Conservation (phyloP, 2,888 invertebrate genomes). For the Spisula subtruncata region DNA sequence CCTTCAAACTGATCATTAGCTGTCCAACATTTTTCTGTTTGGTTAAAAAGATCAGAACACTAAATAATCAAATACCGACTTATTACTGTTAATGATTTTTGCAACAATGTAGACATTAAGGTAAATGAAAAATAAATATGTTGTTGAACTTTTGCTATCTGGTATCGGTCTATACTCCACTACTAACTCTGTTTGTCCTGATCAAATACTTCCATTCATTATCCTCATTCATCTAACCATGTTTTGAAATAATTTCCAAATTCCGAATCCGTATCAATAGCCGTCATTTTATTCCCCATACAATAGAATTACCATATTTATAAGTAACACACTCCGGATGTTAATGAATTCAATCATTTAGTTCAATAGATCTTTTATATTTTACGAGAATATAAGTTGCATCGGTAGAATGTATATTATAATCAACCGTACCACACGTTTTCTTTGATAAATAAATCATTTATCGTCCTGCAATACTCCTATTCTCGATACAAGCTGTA, state of each 20-base stretch:
- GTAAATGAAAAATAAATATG: background rate
- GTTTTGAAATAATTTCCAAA: slow-evolving; percentile 11
- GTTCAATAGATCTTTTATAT: too few species aligned
- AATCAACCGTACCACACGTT: too few species aligned
- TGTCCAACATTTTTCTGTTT: background rate
- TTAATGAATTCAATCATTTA: background rate
- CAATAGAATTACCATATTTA: background rate
- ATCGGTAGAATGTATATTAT: too few species aligned
- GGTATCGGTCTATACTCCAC: background rate
- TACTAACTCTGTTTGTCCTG: background rate
- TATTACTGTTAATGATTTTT: background rate
- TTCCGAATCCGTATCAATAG: background rate
- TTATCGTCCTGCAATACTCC: too few species aligned
- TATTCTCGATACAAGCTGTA: too few species aligned
- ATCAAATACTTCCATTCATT: background rate
- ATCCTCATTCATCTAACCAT: background rate
- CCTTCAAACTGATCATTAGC: background rate
- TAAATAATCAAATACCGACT: background rate
- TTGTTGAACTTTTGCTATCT: background rate
- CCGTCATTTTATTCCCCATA: background rate
- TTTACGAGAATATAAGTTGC: too few species aligned
- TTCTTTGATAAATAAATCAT: too few species aligned
- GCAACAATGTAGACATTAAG: background rate
- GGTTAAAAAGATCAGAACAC: background rate
- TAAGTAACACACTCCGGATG: background rate